Base-by-base conservation (phyloP, 1,140 invertebrate species). In the fruit fly (Drosophila melanogaster) region DNA sequence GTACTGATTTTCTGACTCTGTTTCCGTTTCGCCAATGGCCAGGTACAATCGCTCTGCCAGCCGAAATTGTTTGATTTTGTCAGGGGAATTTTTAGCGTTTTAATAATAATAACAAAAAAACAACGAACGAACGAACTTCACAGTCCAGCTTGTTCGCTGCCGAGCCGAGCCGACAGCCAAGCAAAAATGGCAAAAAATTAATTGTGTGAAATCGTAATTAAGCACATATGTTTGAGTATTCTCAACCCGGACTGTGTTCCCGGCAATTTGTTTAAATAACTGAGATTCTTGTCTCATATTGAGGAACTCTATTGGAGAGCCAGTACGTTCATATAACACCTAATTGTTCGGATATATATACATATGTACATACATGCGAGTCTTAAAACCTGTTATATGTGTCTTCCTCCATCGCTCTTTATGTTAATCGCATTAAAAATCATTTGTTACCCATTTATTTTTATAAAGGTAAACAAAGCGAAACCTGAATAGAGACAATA, bases 171-270 rank as follows among this genome's bases (percentile, higher is more conserved):
- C 50, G 37, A 56, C 44, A 40, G 41, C 30, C 30, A 15, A 75
- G 40, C 38, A n/a, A 44, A 14, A 38, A 30, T 30, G 1, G 2
- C 2, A 22, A 22, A 51, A 57, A 50, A 57, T 59, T 46, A 76
- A 65, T 72, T 84, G 76, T 84, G 80, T 83, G 70, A 83, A 83
- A 44, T 54, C 71, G 77, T 60, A 71, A 79, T 84, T 84, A 79
- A 84, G 37, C 61, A 35, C 37, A 76, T 67, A 47, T 46, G 43
- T 37, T 37, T 37, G 35, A n/a, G 19, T 58, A 41, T 60, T 65
- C 64, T 47, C 38, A 47, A 47, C 14, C 46, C 17, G 24, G 12
- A 41, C 41, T 19, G 41, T 3, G 26, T 49, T 22, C 53, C 33
- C 46, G 40, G 58, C 57, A 55, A 70, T 54, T 54, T 64, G 35